Conservation (phyloP, 2,113 vertebrate genomes). For the Delphinus delphis region DNA sequence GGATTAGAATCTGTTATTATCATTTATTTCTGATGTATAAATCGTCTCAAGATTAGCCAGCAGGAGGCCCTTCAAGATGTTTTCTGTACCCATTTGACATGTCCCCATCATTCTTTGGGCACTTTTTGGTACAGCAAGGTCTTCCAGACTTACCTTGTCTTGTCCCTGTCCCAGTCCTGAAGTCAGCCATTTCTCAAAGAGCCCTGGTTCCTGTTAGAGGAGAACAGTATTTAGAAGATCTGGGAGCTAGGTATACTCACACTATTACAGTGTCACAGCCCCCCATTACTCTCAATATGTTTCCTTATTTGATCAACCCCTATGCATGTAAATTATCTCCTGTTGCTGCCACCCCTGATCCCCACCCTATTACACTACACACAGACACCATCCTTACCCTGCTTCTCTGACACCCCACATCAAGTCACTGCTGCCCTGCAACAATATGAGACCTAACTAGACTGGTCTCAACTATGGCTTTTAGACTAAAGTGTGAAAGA, state of each 20-base stretch:
- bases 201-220: neutral
- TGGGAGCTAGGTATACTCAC: neutral
- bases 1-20: neutral
- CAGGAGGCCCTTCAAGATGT: neutral
- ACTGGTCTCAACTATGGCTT: neutral
- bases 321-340: neutral
- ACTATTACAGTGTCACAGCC: neutral
- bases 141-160: neutral
- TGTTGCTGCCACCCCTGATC: neutral
- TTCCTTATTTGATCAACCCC: neutral
- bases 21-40: neutral
- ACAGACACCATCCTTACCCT: neutral
- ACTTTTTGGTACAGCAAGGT: neutral
- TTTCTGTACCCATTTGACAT: neutral
- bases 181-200: neutral
- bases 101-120: neutral
- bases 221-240: neutral
- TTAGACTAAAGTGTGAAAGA: neutral
- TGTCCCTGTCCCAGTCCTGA: neutral
- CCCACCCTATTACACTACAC: neutral
- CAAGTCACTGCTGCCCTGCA: neutral
- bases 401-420: neutral
- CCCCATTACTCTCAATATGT: neutral
- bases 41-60: neutral
- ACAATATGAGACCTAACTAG: neutral